Base-by-base conservation (phyloP, 2,888 invertebrate species). In the Erebia ligea region DNA sequence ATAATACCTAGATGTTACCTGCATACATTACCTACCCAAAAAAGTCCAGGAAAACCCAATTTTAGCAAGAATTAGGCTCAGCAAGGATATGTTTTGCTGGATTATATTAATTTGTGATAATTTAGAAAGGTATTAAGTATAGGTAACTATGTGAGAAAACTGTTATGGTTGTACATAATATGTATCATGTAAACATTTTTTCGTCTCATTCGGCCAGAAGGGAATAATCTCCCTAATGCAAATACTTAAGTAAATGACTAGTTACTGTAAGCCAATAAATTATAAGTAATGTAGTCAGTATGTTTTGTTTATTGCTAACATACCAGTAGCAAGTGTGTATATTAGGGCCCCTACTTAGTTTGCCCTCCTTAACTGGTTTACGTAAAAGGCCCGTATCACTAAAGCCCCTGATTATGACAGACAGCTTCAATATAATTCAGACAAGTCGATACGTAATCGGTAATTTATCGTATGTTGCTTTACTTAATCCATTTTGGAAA, bases 391-490 rank as follows among this genome's bases (percentile, higher is more conserved):
- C 81, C 81, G 78, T 82, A 82, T 82, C 76, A 73, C 72, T 77
- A 77, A 78, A 85, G 83, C 79, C 81, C 75, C 78, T 85, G 82
- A 89, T 88, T 89, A 85, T 87, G 89, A 89, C 84, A 82, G 87
- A 87, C 89, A 86, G 84, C 71, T 79, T 78, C 81, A 82, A 84
- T 82, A 80, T 76, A 76, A 77, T 70, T 77, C 81, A 82, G 82
- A 82, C 81, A 77, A 64, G 68, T 58, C 58, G 66, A 66, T 56
- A 66, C 57, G 42, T 66, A 66, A 42, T 19, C 42, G 17, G 34
- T 54, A 61, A 42, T 56, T 34, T 57, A 34, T 45, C 45, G 42
- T 54, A 6, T 42, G 42, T 45, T 13, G 21, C 45, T 57, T 52
- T 50, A 54, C 17, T 54, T 59, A 17, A 25, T 50, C 25, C 25